Evolutionary conservation across 2,888 invertebrate species (phyloP).

Genomic region (Schizaphis graminum): DNA sequence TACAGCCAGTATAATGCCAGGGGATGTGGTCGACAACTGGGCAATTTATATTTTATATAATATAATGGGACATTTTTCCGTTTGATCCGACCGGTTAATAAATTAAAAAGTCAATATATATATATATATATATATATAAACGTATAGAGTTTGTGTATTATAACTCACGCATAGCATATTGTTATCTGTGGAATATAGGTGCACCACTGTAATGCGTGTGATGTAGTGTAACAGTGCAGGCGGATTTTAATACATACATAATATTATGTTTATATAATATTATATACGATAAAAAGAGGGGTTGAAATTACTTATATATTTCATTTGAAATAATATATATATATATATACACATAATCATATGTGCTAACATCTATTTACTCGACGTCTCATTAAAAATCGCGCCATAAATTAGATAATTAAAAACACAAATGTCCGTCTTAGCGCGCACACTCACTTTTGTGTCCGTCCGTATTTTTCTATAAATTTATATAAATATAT

Average conservation of each 20-base stretch:
- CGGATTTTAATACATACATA: neutral
- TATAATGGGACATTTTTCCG: constrained; percentile 28
- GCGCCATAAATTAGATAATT: constrained; percentile 57
- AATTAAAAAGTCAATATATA: constrained; percentile 54
- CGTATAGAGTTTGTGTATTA: no score
- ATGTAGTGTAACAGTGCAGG: neutral
- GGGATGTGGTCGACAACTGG: neutral
- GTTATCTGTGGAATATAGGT: neutral
- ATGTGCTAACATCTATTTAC: constrained; percentile 29
- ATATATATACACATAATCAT: neutral
- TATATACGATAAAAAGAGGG: neutral
- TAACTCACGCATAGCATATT: neutral
- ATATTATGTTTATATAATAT: neutral
- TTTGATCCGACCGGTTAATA: constrained; percentile 25
- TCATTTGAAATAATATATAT: neutral
- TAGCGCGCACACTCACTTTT: neutral
- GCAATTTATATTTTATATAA: constrained; percentile 4
- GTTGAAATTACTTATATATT: neutral
- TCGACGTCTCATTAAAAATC: constrained; percentile 50
- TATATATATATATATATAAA: neutral
- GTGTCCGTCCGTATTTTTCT: neutral
- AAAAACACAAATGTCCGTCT: constrained; percentile 36
- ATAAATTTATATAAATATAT: neutral
- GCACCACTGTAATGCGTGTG: neutral
- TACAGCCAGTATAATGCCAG: neutral